Base-by-base conservation (phyloP, 2,888 invertebrate species). In the Seladonia tumulorum region DNA sequence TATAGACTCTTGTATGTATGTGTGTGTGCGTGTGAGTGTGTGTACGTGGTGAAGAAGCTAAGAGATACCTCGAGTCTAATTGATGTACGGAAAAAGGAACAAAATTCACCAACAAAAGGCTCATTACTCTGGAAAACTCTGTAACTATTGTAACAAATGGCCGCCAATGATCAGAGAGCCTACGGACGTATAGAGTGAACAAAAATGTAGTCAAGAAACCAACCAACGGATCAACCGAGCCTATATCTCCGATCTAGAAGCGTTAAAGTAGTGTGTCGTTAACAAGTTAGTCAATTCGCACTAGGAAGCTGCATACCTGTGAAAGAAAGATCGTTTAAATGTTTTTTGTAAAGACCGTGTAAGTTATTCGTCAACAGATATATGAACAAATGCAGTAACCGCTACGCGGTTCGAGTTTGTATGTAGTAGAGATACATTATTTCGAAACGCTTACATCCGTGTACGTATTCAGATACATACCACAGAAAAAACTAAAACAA, bases 281-380 rank as follows among this genome's bases (percentile, higher is more conserved):
- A 91, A 89, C 90, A 86, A 87, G 90, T 91, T 89, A 85, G 88
- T 90, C 83, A 92, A 91, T 93, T 93, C 91, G 93, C 93, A 92
- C 94, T 94, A 93, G 88, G 66, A 92, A 92, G 94, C 94, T 93
- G 92, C 92, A 94, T 93, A 94, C 94, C 94, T 94, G 94, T 93
- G 93, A 93, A 93, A 93, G 89, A 93, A 89, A 92, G 90, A 90
- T 87, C 79, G 88, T 90, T 88, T 90, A 86, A 87, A 90, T 89
- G 89, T 87, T 90, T 71, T 87, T 29, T 63, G 60, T 53, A 87
- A 82, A 84, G 76, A 78, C 82, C 84, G 83, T 86, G 80, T 89
- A 72, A 49, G 35, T 88, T 79, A 71, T 75, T 85, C 45, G 39
- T 57, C 60, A 74, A 79, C 68, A 83, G 85, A 63, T 63, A 25